These are phyloP conservation scores for Ricordea florida DNA, from an alignment of 92 coral and sea anemone genomes.

Conservation along the genomic window DNA sequence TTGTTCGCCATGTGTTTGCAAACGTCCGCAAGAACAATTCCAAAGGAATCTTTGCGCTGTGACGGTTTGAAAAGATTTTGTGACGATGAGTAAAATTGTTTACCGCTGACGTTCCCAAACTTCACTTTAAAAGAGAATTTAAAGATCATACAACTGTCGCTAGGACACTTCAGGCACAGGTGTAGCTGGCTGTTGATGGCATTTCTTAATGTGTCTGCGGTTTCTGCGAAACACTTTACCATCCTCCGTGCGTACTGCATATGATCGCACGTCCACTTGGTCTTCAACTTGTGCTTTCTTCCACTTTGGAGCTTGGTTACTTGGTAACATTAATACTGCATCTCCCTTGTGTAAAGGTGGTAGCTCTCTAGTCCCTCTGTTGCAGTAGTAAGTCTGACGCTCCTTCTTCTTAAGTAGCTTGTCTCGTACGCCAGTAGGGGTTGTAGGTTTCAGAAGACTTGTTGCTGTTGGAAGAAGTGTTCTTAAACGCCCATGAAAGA, in stretches of 20 bases:
- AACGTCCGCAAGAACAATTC: no score
- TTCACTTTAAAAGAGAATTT: no score
- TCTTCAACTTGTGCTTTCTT: slow-evolving; percentile 2
- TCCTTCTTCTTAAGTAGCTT: slow-evolving; percentile 1
- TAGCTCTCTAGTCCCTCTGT: not conserved
- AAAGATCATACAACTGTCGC: no score
- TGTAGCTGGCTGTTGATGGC: no score
- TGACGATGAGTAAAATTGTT: no score
- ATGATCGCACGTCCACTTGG: slow-evolving; percentile 1
- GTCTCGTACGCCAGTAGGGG: not conserved
- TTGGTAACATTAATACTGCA: not conserved
- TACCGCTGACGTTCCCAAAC: no score
- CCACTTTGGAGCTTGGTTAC: slow-evolving; percentile 4
- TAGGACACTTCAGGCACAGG: no score
- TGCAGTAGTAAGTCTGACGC: slow-evolving; percentile 1
- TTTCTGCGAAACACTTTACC: not conserved
- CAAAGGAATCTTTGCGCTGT: no score
- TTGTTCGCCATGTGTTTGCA: no score
- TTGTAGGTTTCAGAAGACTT: not conserved
- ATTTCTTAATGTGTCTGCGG: no score
- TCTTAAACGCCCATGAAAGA: slow-evolving; percentile 50
- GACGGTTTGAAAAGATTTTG: no score
- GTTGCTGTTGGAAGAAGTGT: slow-evolving; percentile 4
- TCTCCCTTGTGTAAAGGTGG: not conserved
- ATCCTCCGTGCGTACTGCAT: not conserved